Conservation (phyloP, 2,113 vertebrate genomes). For the Lethenteron reissneri region DNA sequence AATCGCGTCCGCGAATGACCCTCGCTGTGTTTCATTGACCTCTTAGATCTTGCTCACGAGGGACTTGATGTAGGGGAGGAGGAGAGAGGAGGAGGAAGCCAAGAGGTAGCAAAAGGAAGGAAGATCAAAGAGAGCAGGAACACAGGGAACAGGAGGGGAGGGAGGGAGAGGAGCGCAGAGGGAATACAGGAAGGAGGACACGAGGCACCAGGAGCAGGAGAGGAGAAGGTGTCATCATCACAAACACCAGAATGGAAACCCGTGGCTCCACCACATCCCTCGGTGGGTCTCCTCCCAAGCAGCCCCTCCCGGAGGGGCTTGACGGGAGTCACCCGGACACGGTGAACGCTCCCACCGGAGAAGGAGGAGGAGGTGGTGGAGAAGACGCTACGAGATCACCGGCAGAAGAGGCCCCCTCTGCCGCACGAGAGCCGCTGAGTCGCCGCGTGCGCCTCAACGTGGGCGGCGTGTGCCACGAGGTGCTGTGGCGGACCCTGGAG, state of each 20-base stretch:
- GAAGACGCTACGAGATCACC: conserved; percentile 36
- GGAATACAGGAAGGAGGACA: neutral
- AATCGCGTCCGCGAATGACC: too few relatives aligned
- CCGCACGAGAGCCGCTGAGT: conserved; percentile 64
- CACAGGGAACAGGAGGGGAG: neutral
- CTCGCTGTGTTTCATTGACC: too few relatives aligned
- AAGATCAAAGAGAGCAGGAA: conserved; percentile 1
- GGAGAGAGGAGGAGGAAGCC: neutral
- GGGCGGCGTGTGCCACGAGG: conserved; percentile 2
- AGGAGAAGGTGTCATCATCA: neutral
- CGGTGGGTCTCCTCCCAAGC: too few relatives aligned
- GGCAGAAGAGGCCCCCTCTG: conserved; percentile 40
- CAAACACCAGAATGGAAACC: too few relatives aligned
- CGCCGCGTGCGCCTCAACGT: conserved; percentile 9
- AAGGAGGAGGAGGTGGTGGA: conserved; percentile 16
- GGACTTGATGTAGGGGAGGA: neutral
- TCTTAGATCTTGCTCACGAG: neutral
- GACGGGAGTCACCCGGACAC: too few relatives aligned
- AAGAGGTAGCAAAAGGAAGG: neutral
- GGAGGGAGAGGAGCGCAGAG: neutral
- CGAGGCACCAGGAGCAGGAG: neutral
- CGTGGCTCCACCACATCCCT: too few relatives aligned
- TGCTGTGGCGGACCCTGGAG: conserved; percentile 3
- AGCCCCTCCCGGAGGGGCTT: too few relatives aligned
- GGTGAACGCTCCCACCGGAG: too few relatives aligned